Evolutionary conservation across 2,113 vertebrate genomes (phyloP), one percentile per base, ranked within the genome.

Genomic region (Macquaria australasica): DNA sequence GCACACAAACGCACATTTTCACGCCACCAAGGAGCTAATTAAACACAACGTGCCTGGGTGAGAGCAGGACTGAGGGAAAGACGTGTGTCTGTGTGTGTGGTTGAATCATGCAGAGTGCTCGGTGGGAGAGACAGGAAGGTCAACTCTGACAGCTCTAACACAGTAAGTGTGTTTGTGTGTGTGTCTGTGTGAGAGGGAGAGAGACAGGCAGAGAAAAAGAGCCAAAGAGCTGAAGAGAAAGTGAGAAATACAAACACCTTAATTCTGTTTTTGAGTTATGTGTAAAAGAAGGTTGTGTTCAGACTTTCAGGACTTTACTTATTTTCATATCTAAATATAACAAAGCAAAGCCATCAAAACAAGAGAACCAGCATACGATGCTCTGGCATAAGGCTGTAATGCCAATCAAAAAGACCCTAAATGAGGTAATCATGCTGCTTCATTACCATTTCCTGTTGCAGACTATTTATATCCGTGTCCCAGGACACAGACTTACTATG

Each of bases 61-160:
- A 90, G 74, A 86, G 81, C 76, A 63, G 84, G 84, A 77, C 81
- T 70, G 83, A 86, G 74, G 68, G 67, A 88, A 83, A 77, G 74
- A 84, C 28, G 28, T 83, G 82, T 88, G 78, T 79, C 21, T 84
- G 76, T 87, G 74, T 81, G 83, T 82, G 81, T 43, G 79, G 83
- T 82, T 89, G 90, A 83, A 81, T 93, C 91, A 88, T 82, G 83
- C 82, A 70, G 86, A 62, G 89, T 77, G 73, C 91, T 93, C 92
- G 39, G 84, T 89, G 95, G 95, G 94, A 95, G 93, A 88, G 91
- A 95, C 89, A 85, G 87, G 83, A 90, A 89, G 94, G 94, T 95
- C 95, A 95, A 84, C 80, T 89, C 91, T 92, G 90, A 96, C 91
- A 94, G 88, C 92, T 93, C 90, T 45, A 83, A 92, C 90, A 84